These are phyloP conservation scores for Margarornis squamiger DNA, from an alignment of 2,797 vertebrate genomes.

Conservation along the genomic window DNA sequence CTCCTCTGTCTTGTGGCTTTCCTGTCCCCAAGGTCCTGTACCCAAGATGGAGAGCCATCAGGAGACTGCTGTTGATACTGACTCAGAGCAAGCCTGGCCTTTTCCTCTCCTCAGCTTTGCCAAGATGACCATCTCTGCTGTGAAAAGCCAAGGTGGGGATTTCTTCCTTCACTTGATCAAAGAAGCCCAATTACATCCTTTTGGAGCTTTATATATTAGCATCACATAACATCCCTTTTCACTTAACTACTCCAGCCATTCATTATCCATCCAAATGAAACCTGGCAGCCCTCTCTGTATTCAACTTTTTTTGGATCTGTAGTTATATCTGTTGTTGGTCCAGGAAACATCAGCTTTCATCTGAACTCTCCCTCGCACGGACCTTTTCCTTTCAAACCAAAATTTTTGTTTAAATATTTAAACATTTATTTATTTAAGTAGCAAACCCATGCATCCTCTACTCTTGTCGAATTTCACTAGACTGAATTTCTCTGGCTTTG, in stretches of 20 bases:
- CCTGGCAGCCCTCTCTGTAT: neutral
- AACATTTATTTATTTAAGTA: constrained; percentile 22
- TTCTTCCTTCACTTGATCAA: neutral
- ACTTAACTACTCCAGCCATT: constrained; percentile 27
- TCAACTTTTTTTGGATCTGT: neutral
- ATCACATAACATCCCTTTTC: constrained; percentile 18
- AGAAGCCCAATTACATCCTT: neutral
- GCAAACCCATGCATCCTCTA: neutral
- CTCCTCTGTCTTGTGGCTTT: neutral
- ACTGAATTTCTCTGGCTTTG: neutral
- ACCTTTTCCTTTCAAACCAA: neutral
- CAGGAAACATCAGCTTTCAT: constrained; percentile 47
- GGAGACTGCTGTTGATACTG: neutral
- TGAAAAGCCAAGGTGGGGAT: neutral
- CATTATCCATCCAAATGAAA: constrained; percentile 22
- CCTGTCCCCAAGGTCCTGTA: neutral
- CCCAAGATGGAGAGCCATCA: neutral
- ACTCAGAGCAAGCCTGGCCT: neutral
- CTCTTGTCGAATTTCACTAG: neutral
- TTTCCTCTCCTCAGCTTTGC: neutral
- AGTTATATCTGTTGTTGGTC: neutral
- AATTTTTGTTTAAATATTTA: constrained; percentile 31
- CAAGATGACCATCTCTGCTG: neutral
- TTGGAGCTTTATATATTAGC: neutral
- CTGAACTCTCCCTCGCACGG: neutral